These are phyloP conservation scores for Ceratoteleas bidentatus DNA, from an alignment of 1,140 invertebrate genomes.

Conservation along the genomic window DNA sequence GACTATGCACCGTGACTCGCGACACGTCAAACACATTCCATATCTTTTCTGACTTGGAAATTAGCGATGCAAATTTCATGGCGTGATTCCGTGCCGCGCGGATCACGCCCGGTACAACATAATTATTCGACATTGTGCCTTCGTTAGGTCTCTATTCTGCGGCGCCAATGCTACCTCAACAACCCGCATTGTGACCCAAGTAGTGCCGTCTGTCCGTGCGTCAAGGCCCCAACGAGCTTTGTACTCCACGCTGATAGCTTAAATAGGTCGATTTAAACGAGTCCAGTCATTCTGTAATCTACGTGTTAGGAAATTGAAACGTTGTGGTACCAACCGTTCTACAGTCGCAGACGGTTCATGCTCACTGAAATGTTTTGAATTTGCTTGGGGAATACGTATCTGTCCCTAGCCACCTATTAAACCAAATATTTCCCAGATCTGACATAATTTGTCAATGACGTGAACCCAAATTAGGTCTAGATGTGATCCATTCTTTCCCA, in stretches of 20 bases:
- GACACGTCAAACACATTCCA: constrained; percentile 47
- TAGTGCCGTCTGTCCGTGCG: constrained; percentile 29
- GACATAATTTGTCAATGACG: too few relatives aligned
- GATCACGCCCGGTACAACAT: constrained; percentile 47
- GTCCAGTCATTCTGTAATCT: background rate
- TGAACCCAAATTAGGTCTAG: too few relatives aligned
- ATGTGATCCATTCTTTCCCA: too few relatives aligned
- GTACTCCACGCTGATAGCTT: constrained; percentile 23
- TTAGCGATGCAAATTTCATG: constrained; percentile 60
- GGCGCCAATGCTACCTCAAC: constrained; percentile 51
- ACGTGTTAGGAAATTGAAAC: constrained; percentile 17
- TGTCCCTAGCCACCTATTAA: too few relatives aligned
- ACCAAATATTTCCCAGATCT: too few relatives aligned
- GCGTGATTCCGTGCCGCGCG: constrained; percentile 37
- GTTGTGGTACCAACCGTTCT: constrained; percentile 15
- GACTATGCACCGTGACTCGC: constrained; percentile 48
- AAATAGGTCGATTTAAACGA: constrained; percentile 35
- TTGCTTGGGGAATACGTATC: background rate
- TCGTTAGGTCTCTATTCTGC: constrained; percentile 60
- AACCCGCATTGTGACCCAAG: constrained; percentile 35
- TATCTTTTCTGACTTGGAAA: constrained; percentile 41
- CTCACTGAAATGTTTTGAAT: background rate
- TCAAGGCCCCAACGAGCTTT: constrained; percentile 40
- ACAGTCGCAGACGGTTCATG: constrained; percentile 2
- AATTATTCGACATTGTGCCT: constrained; percentile 64